Conservation (phyloP, 2,888 invertebrate species). For the Galerucella pusilla region DNA sequence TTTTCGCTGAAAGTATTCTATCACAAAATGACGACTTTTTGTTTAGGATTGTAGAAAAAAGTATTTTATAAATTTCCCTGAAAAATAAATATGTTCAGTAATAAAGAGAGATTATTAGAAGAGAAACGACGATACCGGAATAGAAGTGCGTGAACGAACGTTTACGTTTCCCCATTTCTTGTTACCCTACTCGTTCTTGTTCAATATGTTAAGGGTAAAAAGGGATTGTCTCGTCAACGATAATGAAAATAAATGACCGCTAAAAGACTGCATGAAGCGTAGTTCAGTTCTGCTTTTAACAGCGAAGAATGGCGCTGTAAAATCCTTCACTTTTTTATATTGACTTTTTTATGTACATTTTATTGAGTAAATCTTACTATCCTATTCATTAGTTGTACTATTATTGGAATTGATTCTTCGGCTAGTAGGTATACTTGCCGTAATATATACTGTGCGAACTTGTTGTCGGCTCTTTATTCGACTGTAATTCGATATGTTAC, state of each 20-base stretch:
- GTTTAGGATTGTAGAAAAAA: no score
- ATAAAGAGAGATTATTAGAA: not conserved
- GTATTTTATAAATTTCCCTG: no score
- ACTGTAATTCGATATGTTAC: no score
- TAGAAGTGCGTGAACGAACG: slow-evolving; percentile 7
- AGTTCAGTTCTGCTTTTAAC: slow-evolving; percentile 13
- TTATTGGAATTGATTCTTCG: not conserved
- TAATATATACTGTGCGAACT: not conserved
- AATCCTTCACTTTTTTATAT: not conserved
- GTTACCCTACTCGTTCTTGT: slow-evolving; percentile 15
- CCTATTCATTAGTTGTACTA: not conserved
- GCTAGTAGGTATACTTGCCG: not conserved
- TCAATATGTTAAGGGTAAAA: slow-evolving; percentile 50
- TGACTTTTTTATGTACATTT: not conserved
- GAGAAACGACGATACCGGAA: not conserved
- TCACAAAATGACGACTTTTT: no score
- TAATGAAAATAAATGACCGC: slow-evolving; percentile 60
- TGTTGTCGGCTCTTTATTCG: no score
- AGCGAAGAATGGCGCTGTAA: not conserved
- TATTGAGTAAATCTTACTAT: not conserved
- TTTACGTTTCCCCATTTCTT: not conserved
- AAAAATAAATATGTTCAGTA: not conserved
- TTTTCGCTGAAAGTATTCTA: no score
- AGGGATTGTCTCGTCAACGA: slow-evolving; percentile 55
- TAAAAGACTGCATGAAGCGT: slow-evolving; percentile 54